Percentiles rank a stretch among this genome's conserved stretches.
Conservation (phyloP, 2,888 invertebrate genomes). For the Drosophila phalerata region DNA sequence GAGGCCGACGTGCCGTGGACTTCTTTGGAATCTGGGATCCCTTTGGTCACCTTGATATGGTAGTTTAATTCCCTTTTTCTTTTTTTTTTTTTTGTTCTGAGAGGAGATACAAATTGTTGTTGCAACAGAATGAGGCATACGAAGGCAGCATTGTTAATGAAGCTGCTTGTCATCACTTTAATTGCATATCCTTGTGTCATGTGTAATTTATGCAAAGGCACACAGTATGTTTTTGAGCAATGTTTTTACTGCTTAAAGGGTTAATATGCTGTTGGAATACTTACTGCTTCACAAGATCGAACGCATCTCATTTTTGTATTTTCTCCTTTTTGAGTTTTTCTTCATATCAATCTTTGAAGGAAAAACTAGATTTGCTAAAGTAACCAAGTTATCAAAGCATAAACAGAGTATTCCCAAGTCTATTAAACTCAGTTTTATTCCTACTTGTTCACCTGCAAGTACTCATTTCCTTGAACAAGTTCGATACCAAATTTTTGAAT, state of each 20-base stretch:
- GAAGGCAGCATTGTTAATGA: slow-evolving; percentile 44
- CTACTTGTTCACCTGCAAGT: neutral
- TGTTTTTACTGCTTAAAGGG: neutral
- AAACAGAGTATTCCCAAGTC: neutral
- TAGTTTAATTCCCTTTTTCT: slow-evolving; percentile 63
- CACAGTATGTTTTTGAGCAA: slow-evolving; percentile 4
- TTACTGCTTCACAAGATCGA: neutral
- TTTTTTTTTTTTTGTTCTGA: neutral
- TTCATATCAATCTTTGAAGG: no score
- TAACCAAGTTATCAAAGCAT: no score
- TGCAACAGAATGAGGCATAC: slow-evolving; percentile 17
- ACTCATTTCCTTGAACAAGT: neutral
- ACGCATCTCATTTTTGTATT: neutral
- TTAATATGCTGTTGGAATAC: slow-evolving; percentile 1
- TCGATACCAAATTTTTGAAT: neutral
- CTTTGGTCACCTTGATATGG: slow-evolving; percentile 31
- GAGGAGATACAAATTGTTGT: slow-evolving; percentile 16
- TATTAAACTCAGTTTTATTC: neutral
- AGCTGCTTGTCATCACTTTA: slow-evolving; percentile 49
- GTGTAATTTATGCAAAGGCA: slow-evolving; percentile 33
- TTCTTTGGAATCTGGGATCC: slow-evolving; percentile 83
- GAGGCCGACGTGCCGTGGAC: slow-evolving; percentile 84
- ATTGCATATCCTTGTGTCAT: slow-evolving; percentile 38
- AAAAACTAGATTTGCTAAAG: neutral
- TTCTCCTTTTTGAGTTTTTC: no score